Evolutionary conservation across 1,140 invertebrate species (phyloP).

Genomic region (Zelostemma sp.): DNA sequence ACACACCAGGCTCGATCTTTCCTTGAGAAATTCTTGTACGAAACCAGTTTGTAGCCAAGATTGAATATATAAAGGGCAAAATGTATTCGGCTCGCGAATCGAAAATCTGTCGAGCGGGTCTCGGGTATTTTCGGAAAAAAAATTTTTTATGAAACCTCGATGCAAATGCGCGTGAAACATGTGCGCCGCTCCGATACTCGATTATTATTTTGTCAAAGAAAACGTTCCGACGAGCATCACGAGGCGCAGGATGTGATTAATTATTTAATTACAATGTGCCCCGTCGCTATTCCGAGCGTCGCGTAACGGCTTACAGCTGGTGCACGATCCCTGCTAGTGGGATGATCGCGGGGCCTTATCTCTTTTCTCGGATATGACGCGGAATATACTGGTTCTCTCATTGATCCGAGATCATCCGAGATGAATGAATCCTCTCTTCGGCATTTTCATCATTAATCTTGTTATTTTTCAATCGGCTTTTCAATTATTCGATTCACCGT

Average conservation of each 20-base stretch:
- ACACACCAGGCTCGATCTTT: constrained; percentile 17
- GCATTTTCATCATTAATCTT: too few relatives aligned
- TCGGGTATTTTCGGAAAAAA: too few relatives aligned
- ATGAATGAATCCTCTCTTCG: constrained; percentile 36
- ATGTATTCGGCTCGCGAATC: not conserved
- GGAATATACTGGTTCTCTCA: constrained; percentile 15
- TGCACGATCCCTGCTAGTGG: constrained; percentile 12
- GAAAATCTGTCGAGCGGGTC: not conserved
- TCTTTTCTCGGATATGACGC: constrained; percentile 18
- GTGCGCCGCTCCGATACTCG: not conserved
- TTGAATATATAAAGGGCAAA: constrained; percentile 41
- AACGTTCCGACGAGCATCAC: not conserved
- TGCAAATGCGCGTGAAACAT: constrained; percentile 1
- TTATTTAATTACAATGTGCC: constrained; percentile 45
- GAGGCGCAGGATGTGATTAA: constrained; percentile 37
- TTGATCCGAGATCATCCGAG: constrained; percentile 31
- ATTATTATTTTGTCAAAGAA: constrained; percentile 42
- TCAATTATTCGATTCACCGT: too few relatives aligned
- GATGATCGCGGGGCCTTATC: constrained; percentile 32
- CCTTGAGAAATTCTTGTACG: constrained; percentile 45
- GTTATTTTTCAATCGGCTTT: not conserved
- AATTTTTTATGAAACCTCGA: too few relatives aligned
- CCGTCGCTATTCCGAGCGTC: constrained; percentile 15
- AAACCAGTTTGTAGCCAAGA: constrained; percentile 42
- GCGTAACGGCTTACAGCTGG: constrained; percentile 13